These are phyloP conservation scores for Bombus affinis DNA, from an alignment of 1,140 invertebrate genomes.

Conservation along the genomic window DNA sequence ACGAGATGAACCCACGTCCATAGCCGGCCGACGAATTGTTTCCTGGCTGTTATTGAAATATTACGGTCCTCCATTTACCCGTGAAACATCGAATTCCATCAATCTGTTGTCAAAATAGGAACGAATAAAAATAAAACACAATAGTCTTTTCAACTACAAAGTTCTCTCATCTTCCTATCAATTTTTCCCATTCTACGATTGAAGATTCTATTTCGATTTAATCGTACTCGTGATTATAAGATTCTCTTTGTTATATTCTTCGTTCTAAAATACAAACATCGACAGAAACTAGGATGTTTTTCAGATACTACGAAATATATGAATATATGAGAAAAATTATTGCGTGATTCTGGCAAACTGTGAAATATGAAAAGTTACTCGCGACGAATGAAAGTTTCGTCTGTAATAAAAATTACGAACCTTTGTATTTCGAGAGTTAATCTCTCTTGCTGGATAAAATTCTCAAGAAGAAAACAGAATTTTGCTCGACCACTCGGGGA, in stretches of 20 bases:
- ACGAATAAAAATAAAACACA: background rate
- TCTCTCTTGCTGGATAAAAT: background rate
- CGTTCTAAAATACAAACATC: background rate
- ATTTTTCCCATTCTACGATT: background rate
- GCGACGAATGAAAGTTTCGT: background rate
- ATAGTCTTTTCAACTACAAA: background rate
- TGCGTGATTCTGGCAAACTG: too few species aligned
- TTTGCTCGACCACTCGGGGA: too few species aligned
- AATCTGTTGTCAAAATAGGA: background rate
- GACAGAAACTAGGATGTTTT: too few species aligned
- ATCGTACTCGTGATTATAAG: background rate
- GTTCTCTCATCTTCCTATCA: background rate
- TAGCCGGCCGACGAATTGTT: background rate
- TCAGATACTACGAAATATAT: too few species aligned
- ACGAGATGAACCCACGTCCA: background rate
- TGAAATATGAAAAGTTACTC: background rate
- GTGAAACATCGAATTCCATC: constrained; percentile 12
- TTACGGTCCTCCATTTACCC: constrained; percentile 6
- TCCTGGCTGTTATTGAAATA: constrained; percentile 8
- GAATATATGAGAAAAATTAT: background rate
- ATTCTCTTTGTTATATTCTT: too few species aligned
- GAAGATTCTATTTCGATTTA: background rate
- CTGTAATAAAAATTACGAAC: background rate
- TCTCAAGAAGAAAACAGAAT: background rate
- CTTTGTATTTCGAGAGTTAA: background rate